Base-by-base conservation (phyloP, 2,888 invertebrate genomes). In the Himalopsyche japonica region DNA sequence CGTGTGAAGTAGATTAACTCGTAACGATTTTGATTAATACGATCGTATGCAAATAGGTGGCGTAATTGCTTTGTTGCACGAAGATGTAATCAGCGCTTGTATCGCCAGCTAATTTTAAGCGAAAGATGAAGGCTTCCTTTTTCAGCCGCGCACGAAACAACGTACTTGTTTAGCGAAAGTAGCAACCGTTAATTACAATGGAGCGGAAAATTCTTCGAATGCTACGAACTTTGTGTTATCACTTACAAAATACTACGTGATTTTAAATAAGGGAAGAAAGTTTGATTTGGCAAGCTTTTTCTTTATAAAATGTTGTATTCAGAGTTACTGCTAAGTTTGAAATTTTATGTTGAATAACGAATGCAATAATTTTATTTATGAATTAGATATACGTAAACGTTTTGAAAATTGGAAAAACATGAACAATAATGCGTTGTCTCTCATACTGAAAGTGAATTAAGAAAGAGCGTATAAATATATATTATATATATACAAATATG, bases 41-140 rank as follows among this genome's bases (percentile, higher is more conserved):
- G 34, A 80, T 76, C 76, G 76, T 80, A 76, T 83, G 83, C 83
- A 83, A 76, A 79, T 57, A 20, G 84, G 81, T 48, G 81, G 78
- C 81, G 81, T 84, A 84, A 84, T 84, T 84, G 81, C 84, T 47
- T 7, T 37, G 30, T 37, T 76, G 80, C 84, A 84, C 84, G 84
- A 57, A 32, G 64, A 77, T 84, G 64, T 78, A 78, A 84, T 84
- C 84, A 43, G 49, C 7, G n/a, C 76, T 43, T 20, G 12, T 18
- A 76, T 34, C 32, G 18, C 32, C n/a, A 32, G 76, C 12, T 76
- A 76, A 76, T 76, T 76, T 34, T 34, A 30, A 76, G 27, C 76
- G 10, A 7, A n/a, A 76, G 76, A 76, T 57, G 57, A 57, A 57
- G 76, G 32, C 76, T 76, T 76, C 34, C 76, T n/a, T 27, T 76